A percentile compares a stretch with the other conserved stretches of the same genome.
Conservation (phyloP, 2,888 invertebrate species). For the Drosophila pullipes region DNA sequence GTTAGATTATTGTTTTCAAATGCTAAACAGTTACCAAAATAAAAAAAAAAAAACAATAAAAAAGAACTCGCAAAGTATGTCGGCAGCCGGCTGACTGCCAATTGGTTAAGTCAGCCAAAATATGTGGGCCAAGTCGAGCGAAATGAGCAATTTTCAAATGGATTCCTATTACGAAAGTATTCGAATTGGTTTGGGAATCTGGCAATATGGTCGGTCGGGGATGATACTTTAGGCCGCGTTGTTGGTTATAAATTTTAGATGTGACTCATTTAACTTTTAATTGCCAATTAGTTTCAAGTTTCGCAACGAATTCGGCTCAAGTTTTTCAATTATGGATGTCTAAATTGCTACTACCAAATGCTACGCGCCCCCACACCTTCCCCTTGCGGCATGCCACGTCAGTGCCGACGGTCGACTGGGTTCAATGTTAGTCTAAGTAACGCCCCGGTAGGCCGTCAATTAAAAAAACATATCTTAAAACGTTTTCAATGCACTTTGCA, state of each 20-base stretch:
- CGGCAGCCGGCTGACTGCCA: not conserved
- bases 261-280: constrained; percentile 62
- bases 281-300: constrained; percentile 61
- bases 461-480: constrained; percentile 29
- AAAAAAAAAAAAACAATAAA: not conserved
- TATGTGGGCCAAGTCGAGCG: constrained; percentile 26
- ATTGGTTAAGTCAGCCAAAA: constrained; percentile 5
- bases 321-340: constrained; percentile 63
- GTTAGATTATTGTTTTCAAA: constrained; percentile 17
- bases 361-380: not conserved
- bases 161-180: constrained; percentile 22
- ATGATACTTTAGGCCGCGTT: constrained; percentile 19
- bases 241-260: constrained; percentile 52
- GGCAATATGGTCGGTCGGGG: constrained; percentile 23
- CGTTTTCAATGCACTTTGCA: constrained; percentile 30
- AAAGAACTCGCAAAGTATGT: not conserved
- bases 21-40: not conserved
- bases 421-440: constrained; percentile 10
- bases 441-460: constrained; percentile 36
- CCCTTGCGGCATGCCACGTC: not conserved
- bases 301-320: constrained; percentile 57
- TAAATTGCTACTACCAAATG: constrained; percentile 42
- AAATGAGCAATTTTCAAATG: constrained; percentile 30
- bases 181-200: constrained; percentile 37
- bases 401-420: not conserved